Evolutionary conservation across 2,888 invertebrate genomes (phyloP).

Genomic region (Ormia ochracea): DNA sequence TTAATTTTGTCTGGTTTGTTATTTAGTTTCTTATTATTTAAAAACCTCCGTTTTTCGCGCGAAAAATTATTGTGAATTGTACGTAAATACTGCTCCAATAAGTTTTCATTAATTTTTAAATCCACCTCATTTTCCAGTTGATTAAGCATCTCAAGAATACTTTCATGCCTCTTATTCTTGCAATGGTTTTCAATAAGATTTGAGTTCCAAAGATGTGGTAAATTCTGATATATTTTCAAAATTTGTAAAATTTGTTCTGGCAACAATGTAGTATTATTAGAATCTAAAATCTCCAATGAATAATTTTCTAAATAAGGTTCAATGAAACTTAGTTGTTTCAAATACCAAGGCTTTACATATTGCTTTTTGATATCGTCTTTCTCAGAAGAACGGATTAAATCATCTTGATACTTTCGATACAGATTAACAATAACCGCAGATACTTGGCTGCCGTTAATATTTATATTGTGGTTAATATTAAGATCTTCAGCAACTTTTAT

Average conservation of each 20-base stretch:
- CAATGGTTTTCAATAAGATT: conserved; percentile 55
- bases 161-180: conserved; percentile 49
- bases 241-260: conserved; percentile 38
- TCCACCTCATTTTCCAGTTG: conserved; percentile 27
- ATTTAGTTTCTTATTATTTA: conserved; percentile 27
- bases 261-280: conserved; percentile 14
- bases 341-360: conserved; percentile 36
- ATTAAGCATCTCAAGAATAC: conserved; percentile 39
- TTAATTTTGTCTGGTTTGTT: background rate
- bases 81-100: conserved; percentile 42
- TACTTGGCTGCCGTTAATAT: conserved; percentile 42
- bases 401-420: conserved; percentile 42
- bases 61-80: conserved; percentile 46
- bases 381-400: conserved; percentile 22
- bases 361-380: conserved; percentile 27
- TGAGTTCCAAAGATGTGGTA: conserved; percentile 53
- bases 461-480: conserved; percentile 28
- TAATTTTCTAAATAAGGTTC: conserved; percentile 44
- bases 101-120: conserved; percentile 32
- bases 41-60: conserved; percentile 43
- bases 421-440: conserved; percentile 40
- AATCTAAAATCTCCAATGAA: conserved; percentile 32
- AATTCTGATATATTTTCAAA: conserved; percentile 36
- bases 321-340: conserved; percentile 40
- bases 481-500: conserved; percentile 43